These are phyloP conservation scores for Mormyrops attenuatus DNA, from an alignment of 2,797 vertebrate genomes.

Conservation along the genomic window DNA sequence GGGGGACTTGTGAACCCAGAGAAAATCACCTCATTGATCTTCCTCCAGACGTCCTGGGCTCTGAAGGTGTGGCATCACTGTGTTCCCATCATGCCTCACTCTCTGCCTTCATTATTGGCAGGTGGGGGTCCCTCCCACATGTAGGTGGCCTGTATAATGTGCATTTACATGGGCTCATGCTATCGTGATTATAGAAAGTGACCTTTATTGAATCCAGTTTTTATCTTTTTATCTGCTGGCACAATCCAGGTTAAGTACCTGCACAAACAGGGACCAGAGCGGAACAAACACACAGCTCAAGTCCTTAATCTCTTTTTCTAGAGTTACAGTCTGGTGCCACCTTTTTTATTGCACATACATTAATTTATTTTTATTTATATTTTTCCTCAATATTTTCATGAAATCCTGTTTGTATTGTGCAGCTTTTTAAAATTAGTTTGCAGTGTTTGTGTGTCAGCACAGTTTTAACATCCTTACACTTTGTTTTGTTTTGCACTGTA, in stretches of 20 bases:
- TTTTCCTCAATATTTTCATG: background rate
- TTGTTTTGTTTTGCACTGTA: background rate
- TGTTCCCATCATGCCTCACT: background rate
- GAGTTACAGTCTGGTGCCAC: background rate
- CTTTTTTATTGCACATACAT: background rate
- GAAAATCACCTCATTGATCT: constrained; percentile 11
- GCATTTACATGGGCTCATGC: background rate
- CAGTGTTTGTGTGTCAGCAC: background rate
- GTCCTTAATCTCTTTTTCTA: background rate
- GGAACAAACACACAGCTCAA: background rate
- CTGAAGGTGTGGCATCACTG: background rate
- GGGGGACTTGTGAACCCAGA: background rate
- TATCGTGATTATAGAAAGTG: background rate
- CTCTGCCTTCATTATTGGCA: background rate
- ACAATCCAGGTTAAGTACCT: background rate
- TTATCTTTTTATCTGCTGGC: background rate
- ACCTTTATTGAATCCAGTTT: background rate
- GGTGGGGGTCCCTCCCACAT: background rate
- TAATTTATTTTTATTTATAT: background rate
- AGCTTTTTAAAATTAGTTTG: background rate
- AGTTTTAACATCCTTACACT: background rate
- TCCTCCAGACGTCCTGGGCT: background rate
- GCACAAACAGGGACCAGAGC: background rate
- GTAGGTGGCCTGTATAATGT: background rate
- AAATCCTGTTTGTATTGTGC: background rate